Percentiles rank a stretch among this genome's conserved stretches.
These are phyloP conservation scores for Epistrophella euchroma DNA, from an alignment of 2,888 invertebrate species.

Conservation along the genomic window DNA sequence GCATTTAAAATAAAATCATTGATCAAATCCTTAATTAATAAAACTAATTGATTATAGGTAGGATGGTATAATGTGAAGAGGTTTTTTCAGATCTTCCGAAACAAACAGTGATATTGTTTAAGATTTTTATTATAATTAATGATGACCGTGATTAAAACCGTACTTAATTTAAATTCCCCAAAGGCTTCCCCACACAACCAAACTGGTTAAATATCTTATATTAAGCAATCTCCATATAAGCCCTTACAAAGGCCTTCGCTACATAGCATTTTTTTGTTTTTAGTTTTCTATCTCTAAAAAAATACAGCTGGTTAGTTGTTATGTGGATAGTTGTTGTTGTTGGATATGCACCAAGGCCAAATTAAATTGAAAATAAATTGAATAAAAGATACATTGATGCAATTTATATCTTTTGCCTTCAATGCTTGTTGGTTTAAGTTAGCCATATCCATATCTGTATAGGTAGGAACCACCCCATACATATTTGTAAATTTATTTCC, in stretches of 20 bases:
- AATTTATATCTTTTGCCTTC: slow-evolving; percentile 4
- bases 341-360: slow-evolving; percentile 45
- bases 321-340: no score
- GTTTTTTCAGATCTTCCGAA: background rate
- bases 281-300: background rate
- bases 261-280: background rate
- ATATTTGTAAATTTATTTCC: background rate
- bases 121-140: slow-evolving; percentile 29
- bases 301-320: background rate
- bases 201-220: slow-evolving; percentile 6
- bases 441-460: background rate
- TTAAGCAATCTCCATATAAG: background rate
- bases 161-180: slow-evolving; percentile 22
- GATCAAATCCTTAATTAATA: slow-evolving; percentile 26
- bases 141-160: slow-evolving; percentile 23
- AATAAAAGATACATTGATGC: slow-evolving; percentile 29
- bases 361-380: slow-evolving; percentile 62
- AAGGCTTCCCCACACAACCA: background rate
- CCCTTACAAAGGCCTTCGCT: background rate
- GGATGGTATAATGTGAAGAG: background rate
- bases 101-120: background rate
- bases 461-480: slow-evolving; percentile 39
- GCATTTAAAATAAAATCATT: slow-evolving; percentile 4
- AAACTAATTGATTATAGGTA: slow-evolving; percentile 3
- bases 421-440: background rate